A percentile compares a stretch with the other conserved stretches of the same genome.
Conservation (phyloP, 2,797 vertebrate species). For the Lepidocolaptes lacrymiger region DNA sequence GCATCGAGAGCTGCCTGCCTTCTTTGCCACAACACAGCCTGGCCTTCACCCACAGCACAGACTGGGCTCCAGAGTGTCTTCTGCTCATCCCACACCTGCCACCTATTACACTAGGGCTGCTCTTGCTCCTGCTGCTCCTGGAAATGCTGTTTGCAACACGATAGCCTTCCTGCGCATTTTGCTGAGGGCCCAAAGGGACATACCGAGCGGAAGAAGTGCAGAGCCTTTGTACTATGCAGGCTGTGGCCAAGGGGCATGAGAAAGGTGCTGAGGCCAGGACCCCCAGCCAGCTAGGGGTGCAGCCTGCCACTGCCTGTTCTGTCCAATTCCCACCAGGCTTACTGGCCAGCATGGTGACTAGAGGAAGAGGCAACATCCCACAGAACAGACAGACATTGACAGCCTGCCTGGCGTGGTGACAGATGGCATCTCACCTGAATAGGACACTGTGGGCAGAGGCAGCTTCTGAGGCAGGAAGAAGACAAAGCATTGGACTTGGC, state of each 20-base stretch:
- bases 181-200: neutral
- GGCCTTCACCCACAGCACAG: neutral
- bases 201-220: constrained; percentile 80
- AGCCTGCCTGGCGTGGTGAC: neutral
- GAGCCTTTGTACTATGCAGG: constrained; percentile 80
- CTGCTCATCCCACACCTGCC: neutral
- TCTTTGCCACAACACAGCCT: neutral
- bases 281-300: constrained; percentile 56
- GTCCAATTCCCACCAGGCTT: constrained; percentile 60
- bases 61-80: neutral
- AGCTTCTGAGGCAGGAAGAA: neutral
- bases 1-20: neutral
- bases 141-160: neutral
- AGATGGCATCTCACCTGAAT: accelerated
- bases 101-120: neutral
- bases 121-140: neutral
- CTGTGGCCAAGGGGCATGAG: constrained; percentile 84
- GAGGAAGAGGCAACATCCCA: neutral
- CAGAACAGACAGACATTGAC: neutral
- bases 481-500: neutral
- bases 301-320: constrained; percentile 43
- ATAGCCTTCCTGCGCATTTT: neutral
- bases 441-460: neutral
- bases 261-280: constrained; percentile 81
- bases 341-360: constrained; percentile 74